Conservation (phyloP, 2,113 vertebrate species). For the Noctilio leporinus region DNA sequence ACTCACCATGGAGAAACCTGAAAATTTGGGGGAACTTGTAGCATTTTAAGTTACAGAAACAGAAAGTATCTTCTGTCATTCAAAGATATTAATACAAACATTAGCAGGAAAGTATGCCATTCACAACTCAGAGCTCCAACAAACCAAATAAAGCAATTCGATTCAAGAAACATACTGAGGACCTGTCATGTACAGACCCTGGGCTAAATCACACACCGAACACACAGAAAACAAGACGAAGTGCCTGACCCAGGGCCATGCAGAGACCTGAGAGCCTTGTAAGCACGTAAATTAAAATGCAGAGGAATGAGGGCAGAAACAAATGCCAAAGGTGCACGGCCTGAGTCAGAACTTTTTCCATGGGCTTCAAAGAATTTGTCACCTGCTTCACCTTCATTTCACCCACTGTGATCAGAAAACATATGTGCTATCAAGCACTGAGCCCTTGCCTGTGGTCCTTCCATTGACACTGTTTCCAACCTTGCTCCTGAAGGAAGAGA, state of each 20-base stretch:
- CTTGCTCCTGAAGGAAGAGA: background rate
- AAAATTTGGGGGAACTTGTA: background rate
- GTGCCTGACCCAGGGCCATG: background rate
- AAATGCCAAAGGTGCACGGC: background rate
- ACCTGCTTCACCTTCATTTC: background rate
- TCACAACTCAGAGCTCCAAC: background rate
- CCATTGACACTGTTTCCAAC: background rate
- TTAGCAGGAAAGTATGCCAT: background rate
- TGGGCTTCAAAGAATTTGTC: background rate
- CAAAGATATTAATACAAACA: background rate
- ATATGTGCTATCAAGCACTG: background rate
- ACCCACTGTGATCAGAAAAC: background rate
- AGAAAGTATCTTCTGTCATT: background rate
- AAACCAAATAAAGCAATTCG: background rate
- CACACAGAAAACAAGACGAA: background rate
- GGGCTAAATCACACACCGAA: background rate
- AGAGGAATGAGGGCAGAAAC: background rate
- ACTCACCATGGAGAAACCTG: background rate
- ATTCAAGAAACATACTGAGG: background rate
- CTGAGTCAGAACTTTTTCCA: background rate
- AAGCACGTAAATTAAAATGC: background rate
- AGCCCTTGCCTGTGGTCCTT: background rate
- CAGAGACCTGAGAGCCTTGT: background rate
- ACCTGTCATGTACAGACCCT: background rate
- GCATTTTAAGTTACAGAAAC: background rate